These are phyloP conservation scores for Bursaphelenchus okinawaensis DNA, from an alignment of 2,888 invertebrate species.

Conservation along the genomic window DNA sequence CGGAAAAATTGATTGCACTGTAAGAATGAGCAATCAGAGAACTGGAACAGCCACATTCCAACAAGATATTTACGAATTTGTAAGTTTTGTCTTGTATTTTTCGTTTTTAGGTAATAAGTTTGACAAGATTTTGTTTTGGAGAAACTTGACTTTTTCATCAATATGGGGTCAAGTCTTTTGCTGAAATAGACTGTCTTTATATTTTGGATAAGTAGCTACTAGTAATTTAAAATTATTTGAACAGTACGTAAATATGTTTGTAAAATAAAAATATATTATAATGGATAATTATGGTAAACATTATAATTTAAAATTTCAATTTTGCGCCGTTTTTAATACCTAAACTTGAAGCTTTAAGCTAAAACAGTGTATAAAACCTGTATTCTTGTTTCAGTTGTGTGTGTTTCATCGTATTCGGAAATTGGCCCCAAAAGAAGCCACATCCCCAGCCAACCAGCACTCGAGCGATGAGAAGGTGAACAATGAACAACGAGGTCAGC, in stretches of 20 bases:
- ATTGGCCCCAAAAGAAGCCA: slow-evolving; percentile 5
- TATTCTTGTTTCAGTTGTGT: neutral
- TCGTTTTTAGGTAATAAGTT: neutral
- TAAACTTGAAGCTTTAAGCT: neutral
- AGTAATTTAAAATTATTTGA: too few relatives aligned
- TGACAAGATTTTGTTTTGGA: neutral
- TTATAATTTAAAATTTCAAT: too few relatives aligned
- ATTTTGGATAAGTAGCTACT: too few relatives aligned
- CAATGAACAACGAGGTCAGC: slow-evolving; percentile 28
- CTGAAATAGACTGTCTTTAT: neutral
- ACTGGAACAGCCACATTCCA: neutral
- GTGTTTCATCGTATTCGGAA: slow-evolving; percentile 4
- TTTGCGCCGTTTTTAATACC: too few relatives aligned
- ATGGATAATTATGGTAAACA: too few relatives aligned
- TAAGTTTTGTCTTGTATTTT: neutral
- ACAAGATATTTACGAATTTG: neutral
- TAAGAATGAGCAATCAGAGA: neutral
- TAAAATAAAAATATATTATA: too few relatives aligned
- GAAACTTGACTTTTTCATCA: neutral
- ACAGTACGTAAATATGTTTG: too few relatives aligned
- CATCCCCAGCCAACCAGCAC: neutral
- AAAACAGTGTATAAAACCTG: neutral
- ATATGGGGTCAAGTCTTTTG: neutral
- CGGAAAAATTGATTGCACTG: neutral
- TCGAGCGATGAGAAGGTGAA: neutral